Evolutionary conservation across 2,888 invertebrate genomes (phyloP).

Genomic region (Hofmannophila pseudospretella): DNA sequence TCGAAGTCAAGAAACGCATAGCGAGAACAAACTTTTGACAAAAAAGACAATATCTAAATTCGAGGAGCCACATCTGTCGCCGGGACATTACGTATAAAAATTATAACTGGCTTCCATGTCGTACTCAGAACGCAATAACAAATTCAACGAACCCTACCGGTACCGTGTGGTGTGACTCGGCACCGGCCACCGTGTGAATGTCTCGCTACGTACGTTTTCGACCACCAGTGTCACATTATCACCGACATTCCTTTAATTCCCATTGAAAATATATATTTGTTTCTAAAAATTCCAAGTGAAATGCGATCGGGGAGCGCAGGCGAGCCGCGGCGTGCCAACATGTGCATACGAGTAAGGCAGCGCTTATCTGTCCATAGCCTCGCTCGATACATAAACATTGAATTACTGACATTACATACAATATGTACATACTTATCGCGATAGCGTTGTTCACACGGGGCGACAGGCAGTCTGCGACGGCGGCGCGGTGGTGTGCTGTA

Average conservation of each 20-base stretch:
- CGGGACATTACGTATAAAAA: conserved; percentile 56
- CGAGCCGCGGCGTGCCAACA: conserved; percentile 23
- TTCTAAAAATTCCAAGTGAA: conserved; percentile 36
- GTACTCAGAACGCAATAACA: conserved; percentile 74
- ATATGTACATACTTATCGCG: conserved; percentile 60
- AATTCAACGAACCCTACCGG: conserved; percentile 77
- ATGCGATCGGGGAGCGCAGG: conserved; percentile 39
- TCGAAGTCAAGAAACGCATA: conserved; percentile 29
- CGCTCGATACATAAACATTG: conserved; percentile 52
- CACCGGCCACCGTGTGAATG: conserved; percentile 72
- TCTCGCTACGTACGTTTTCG: conserved; percentile 58
- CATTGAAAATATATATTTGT: conserved; percentile 14
- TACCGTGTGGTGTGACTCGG: conserved; percentile 71
- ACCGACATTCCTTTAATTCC: conserved; percentile 47
- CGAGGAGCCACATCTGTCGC: conserved; percentile 58
- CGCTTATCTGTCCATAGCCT: conserved; percentile 50
- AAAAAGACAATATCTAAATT: conserved; percentile 54
- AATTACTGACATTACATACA: conserved; percentile 57
- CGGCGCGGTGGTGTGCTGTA: conserved; percentile 59
- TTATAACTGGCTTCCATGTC: conserved; percentile 54
- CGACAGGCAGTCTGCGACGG: conserved; percentile 74
- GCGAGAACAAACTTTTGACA: conserved; percentile 19
- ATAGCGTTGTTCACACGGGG: conserved; percentile 68
- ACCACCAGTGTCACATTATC: conserved; percentile 64
- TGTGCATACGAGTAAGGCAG: conserved; percentile 27